Evolutionary conservation across 2,888 invertebrate species (phyloP).

Genomic region (Acleris holmiana): DNA sequence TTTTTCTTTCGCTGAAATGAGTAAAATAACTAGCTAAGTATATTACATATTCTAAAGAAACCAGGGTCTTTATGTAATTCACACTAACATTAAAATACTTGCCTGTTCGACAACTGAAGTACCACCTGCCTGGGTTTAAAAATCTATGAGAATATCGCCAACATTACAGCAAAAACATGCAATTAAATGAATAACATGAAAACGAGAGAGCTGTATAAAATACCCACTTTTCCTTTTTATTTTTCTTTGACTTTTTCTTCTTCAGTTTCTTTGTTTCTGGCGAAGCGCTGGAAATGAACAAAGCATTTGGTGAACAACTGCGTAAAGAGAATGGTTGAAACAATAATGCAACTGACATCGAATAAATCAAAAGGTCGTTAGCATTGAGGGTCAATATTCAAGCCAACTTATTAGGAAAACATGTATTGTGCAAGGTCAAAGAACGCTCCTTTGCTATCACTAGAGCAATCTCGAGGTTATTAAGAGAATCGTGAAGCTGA

Average conservation of each 20-base stretch:
- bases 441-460: too few relatives aligned
- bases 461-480: too few relatives aligned
- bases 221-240: slow-evolving; percentile 89
- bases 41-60: slow-evolving; percentile 10
- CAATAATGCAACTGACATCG: slow-evolving; percentile 1
- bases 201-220: slow-evolving; percentile 27
- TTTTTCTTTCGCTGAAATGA: slow-evolving; percentile 78
- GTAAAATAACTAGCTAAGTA: slow-evolving; percentile 36
- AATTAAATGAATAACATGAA: slow-evolving; percentile 38
- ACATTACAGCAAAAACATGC: slow-evolving; percentile 47
- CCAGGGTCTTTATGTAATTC: slow-evolving; percentile 12
- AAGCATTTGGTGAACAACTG: slow-evolving; percentile 5
- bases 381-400: background rate
- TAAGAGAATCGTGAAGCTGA: too few relatives aligned
- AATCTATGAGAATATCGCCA: slow-evolving; percentile 56
- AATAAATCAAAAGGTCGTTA: slow-evolving; percentile 3
- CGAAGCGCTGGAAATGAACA: slow-evolving; percentile 82
- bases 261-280: slow-evolving; percentile 90
- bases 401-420: too few relatives aligned
- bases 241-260: slow-evolving; percentile 92
- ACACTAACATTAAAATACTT: slow-evolving; percentile 57
- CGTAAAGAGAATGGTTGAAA: background rate
- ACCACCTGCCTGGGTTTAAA: slow-evolving; percentile 76
- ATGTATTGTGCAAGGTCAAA: background rate
- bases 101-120: slow-evolving; percentile 73